Conservation (phyloP, 2,888 invertebrate species). For the Homarus gammarus region DNA sequence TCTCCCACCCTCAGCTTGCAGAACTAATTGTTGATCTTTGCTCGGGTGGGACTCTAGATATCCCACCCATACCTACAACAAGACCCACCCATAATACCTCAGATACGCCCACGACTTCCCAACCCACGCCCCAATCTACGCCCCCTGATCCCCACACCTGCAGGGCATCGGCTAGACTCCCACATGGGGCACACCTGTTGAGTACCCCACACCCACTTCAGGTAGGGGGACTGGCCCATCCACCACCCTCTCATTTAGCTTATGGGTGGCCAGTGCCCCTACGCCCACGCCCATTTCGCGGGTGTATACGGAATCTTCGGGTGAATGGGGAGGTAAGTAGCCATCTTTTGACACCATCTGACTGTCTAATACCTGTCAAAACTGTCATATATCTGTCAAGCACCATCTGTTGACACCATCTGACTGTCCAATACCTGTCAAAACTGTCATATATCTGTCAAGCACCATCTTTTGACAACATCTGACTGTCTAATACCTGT, state of each 20-base stretch:
- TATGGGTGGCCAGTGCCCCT: conserved; percentile 79
- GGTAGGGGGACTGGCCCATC: conserved; percentile 81
- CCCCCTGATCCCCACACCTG: conserved; percentile 36
- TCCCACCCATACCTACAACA: neutral
- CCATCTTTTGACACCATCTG: no score
- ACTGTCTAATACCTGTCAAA: no score
- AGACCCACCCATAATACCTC: conserved; percentile 11
- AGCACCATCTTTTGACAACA: no score
- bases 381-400: neutral
- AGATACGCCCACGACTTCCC: neutral
- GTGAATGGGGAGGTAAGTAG: conserved; percentile 81
- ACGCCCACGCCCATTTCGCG: conserved; percentile 86
- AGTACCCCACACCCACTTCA: conserved; percentile 93
- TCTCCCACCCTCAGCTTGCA: conserved; percentile 64
- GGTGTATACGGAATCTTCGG: conserved; percentile 94
- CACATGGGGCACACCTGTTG: conserved; percentile 80
- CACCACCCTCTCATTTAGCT: conserved; percentile 71
- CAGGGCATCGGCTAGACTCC: conserved; percentile 34
- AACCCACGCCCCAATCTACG: neutral
- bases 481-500: no score
- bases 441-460: neutral
- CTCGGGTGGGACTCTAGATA: conserved; percentile 45
- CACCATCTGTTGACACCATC: no score
- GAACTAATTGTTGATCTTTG: conserved; percentile 70
- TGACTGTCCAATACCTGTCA: no score